phyloP scores from a whole-genome alignment of 2,113 vertebrate genomes.

The Cacatua alba region DNA sequence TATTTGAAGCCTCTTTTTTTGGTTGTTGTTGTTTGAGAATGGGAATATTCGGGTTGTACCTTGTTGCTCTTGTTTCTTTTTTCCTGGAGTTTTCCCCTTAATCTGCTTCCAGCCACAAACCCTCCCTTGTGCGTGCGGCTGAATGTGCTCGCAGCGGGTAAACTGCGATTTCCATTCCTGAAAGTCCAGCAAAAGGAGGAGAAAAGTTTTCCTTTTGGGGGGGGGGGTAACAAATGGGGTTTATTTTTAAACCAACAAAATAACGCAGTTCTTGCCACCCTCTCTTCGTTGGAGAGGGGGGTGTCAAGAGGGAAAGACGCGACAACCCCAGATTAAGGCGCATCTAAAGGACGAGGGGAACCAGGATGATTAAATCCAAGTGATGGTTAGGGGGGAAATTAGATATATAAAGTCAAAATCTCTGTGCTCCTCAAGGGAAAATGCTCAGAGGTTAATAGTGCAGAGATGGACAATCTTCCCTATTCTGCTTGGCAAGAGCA shows the following conservation, averaged over 20 bases:
- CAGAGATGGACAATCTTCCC: not conserved
- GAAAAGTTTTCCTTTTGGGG: not conserved
- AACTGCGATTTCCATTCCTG: slow-evolving; percentile 35
- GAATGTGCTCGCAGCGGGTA: slow-evolving; percentile 43
- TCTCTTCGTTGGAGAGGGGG: not conserved
- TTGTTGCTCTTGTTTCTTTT: slow-evolving; percentile 2
- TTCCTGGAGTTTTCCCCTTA: slow-evolving; percentile 19
- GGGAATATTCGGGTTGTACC: slow-evolving; percentile 5
- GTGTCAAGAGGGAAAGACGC: not conserved
- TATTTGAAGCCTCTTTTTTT: not conserved
- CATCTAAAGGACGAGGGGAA: not conserved
- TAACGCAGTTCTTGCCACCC: not conserved
- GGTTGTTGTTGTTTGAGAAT: not conserved
- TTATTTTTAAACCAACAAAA: not conserved
- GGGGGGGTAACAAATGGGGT: not conserved
- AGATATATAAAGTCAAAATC: not conserved
- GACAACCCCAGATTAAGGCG: not conserved
- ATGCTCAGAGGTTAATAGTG: not conserved
- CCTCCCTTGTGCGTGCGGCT: not conserved
- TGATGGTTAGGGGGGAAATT: not conserved
- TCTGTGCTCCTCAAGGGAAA: not conserved
- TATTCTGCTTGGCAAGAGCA: not conserved
- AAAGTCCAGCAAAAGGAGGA: slow-evolving; percentile 24
- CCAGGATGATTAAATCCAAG: not conserved
- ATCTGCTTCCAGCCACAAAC: slow-evolving; percentile 48